These are phyloP conservation scores for Dendrolimus houi DNA, from an alignment of 2,888 invertebrate species.

Conservation along the genomic window DNA sequence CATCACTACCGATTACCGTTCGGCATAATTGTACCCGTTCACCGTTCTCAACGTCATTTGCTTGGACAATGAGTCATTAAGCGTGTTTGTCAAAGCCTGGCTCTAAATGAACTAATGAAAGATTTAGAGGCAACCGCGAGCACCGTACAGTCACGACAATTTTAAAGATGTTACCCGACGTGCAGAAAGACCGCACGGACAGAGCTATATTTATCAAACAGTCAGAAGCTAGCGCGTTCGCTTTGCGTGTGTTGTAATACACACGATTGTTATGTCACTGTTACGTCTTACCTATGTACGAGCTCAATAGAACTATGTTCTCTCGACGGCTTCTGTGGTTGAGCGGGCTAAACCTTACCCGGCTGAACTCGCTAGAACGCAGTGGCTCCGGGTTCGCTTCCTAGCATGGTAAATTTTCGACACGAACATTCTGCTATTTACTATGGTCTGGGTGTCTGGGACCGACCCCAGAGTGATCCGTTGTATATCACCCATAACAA, in stretches of 20 bases:
- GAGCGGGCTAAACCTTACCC: no score
- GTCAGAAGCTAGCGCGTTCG: constrained; percentile 67
- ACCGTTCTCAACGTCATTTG: constrained; percentile 27
- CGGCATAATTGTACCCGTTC: constrained; percentile 43
- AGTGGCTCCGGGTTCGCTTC: no score
- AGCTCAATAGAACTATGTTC: constrained; percentile 15
- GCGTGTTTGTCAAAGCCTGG: constrained; percentile 49
- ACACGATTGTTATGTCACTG: constrained; percentile 55
- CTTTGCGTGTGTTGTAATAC: constrained; percentile 57
- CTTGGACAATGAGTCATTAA: constrained; percentile 43
- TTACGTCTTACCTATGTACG: constrained; percentile 29
- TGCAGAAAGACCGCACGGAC: constrained; percentile 61
- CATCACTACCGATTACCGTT: constrained; percentile 53
- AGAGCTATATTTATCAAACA: constrained; percentile 67
- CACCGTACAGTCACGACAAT: constrained; percentile 71
- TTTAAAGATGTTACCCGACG: constrained; percentile 69
- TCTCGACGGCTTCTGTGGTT: no score
- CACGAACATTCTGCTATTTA: no score
- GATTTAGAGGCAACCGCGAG: constrained; percentile 68
- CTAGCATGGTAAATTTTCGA: no score
- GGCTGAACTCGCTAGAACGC: no score
- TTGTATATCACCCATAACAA: no score
- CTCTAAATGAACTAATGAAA: constrained; percentile 66
- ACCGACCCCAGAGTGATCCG: no score
- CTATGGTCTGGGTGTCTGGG: no score